A percentile compares a stretch with the other conserved stretches of the same genome.
Evolutionary conservation across 2,113 vertebrate genomes (phyloP).

Genomic region (Bubo blakistoni): DNA sequence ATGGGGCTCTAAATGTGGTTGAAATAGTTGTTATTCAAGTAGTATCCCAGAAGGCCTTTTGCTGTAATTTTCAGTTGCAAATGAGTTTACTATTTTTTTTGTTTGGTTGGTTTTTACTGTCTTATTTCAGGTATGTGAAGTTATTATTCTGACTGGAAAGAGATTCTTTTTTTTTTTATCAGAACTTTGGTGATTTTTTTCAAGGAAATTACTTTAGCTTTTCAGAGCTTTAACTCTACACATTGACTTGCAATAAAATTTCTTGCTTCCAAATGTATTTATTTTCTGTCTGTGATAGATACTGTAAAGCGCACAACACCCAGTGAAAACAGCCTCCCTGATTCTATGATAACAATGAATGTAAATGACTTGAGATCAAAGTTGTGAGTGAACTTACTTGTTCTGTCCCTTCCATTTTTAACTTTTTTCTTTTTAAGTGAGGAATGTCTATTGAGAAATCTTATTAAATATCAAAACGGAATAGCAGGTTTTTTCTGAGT

Average conservation of each 20-base stretch:
- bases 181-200: slow-evolving; percentile 19
- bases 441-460: slow-evolving; percentile 57
- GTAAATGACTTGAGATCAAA: slow-evolving; percentile 57
- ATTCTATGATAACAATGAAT: background rate
- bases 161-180: background rate
- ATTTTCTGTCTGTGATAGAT: slow-evolving; percentile 40
- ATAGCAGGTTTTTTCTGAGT: slow-evolving; percentile 25
- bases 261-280: slow-evolving; percentile 18
- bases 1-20: background rate
- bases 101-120: background rate
- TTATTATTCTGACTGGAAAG: background rate
- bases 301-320: slow-evolving; percentile 13
- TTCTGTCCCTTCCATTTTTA: slow-evolving; percentile 36
- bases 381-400: slow-evolving; percentile 5
- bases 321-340: slow-evolving; percentile 18
- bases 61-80: background rate
- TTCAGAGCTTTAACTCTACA: slow-evolving; percentile 21
- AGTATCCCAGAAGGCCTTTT: background rate
- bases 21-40: background rate
- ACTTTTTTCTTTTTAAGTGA: slow-evolving; percentile 28
- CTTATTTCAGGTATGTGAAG: background rate
- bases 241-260: background rate
- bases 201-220: slow-evolving; percentile 16
- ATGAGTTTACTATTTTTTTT: background rate
- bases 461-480: slow-evolving; percentile 68